Percentiles rank a stretch among this genome's conserved stretches.
Evolutionary conservation across 2,888 invertebrate genomes (phyloP).

Genomic region (Hydraecia micacea): DNA sequence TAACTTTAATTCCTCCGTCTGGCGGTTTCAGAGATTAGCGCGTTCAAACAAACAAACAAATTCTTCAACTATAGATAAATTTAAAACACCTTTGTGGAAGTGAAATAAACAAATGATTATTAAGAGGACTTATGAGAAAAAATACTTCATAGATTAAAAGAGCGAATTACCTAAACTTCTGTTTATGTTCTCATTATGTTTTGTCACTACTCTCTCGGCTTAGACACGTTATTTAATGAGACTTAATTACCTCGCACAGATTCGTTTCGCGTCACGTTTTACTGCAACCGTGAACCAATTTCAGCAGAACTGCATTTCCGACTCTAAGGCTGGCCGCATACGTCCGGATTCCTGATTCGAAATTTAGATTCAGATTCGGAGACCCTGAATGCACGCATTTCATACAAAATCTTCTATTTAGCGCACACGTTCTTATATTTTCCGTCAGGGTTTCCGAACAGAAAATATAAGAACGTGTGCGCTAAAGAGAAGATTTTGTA

Average conservation of each 20-base stretch:
- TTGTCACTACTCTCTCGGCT: background rate
- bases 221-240: conserved; percentile 2
- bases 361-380: too few species aligned
- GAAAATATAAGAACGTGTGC: too few species aligned
- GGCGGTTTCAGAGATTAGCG: background rate
- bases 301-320: conserved; percentile 20
- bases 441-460: too few species aligned
- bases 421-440: too few species aligned
- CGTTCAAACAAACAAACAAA: background rate
- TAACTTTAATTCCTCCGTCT: background rate
- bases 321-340: too few species aligned
- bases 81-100: background rate
- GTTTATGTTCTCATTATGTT: background rate
- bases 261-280: conserved; percentile 33
- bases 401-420: too few species aligned
- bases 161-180: background rate
- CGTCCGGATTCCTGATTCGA: too few species aligned
- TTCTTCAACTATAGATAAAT: background rate
- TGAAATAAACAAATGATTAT: background rate
- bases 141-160: background rate
- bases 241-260: conserved; percentile 36
- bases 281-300: conserved; percentile 43
- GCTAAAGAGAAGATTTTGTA: too few species aligned
- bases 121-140: background rate
- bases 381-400: too few species aligned